Evolutionary conservation across 2,888 invertebrate species (phyloP).

Genomic region (Dasysyrphus albostriatus): DNA sequence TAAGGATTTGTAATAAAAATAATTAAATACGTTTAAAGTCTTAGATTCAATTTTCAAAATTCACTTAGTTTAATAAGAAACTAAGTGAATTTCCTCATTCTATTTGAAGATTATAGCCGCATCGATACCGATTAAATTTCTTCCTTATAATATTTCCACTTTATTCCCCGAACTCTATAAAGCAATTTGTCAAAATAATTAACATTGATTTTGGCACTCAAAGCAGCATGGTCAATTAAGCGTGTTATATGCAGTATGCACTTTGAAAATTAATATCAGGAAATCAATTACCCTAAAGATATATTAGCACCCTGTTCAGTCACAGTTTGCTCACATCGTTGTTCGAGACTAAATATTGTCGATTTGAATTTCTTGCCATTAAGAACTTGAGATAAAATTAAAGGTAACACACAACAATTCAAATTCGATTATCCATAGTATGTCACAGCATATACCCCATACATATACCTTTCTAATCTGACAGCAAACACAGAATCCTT

Average conservation of each 20-base stretch:
- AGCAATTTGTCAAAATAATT: constrained; percentile 19
- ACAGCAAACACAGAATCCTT: constrained; percentile 1
- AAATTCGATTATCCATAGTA: constrained; percentile 3
- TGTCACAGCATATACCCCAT: neutral
- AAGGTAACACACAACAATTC: constrained; percentile 11
- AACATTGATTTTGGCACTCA: constrained; percentile 27
- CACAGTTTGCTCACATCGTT: neutral
- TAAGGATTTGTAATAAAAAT: too few relatives aligned
- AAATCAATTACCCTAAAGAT: constrained; percentile 38
- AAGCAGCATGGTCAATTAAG: constrained; percentile 14
- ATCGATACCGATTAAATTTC: neutral
- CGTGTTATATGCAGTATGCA: constrained; percentile 36
- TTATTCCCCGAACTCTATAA: neutral
- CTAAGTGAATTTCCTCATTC: too few relatives aligned
- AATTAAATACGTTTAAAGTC: too few relatives aligned
- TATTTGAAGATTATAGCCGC: too few relatives aligned
- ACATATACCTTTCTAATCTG: neutral
- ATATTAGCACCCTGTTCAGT: neutral
- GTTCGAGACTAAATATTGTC: neutral
- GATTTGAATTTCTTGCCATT: neutral
- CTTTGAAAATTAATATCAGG: constrained; percentile 36
- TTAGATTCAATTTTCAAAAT: too few relatives aligned
- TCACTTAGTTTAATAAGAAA: too few relatives aligned
- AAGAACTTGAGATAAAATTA: constrained; percentile 5
- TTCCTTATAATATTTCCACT: neutral